Base-by-base conservation (phyloP, 2,113 vertebrate species). In the Ciconia boyciana region DNA sequence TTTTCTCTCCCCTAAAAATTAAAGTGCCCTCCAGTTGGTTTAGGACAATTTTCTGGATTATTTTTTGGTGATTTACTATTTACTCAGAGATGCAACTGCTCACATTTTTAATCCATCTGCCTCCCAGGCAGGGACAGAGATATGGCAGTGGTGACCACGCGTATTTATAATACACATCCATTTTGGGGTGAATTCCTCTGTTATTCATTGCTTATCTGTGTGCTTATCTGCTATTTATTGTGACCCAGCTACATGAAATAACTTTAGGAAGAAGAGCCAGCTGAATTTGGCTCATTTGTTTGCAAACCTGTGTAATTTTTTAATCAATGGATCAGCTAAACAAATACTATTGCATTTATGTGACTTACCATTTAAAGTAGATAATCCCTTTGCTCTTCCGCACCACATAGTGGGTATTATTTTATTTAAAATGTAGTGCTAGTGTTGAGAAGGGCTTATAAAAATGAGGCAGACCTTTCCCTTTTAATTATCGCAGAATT, bases 121-220 rank as follows among this genome's bases (percentile, higher is more conserved):
- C 9, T 14, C 10, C 22, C 65, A 43, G 31, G 60, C 36, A 41
- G 31, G 51, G 55, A 24, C 10, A 5, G 51, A 29, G 65, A 19
- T 12, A 20, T 4, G 20, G 15, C 43, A n/a, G 32, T 2, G 3
- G 32, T 39, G 34, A 39, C 62, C 21, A 29, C 1, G 1, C 7
- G 0, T 4, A 9, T 44, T 34, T 26, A 4, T 10, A 26, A 32
- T 4, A 16, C 2, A 2, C 26, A 10, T 21, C 16, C 18, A 2
- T 69, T 83, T 74, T 2, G 12, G 58, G 34, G 36, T 21, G 22
- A 61, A 72, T 43, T 39, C 36, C n/a, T 32, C 46, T 51, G 19
- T 29, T 57, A 22, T 46, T 55, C 17, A 5, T 43, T 20, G 14
- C 29, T 75, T 39, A 17, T 6, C 25, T 26, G 5, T 14, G 31